Evolutionary conservation across 2,888 invertebrate genomes (phyloP).

Genomic region (Alitta virens): DNA sequence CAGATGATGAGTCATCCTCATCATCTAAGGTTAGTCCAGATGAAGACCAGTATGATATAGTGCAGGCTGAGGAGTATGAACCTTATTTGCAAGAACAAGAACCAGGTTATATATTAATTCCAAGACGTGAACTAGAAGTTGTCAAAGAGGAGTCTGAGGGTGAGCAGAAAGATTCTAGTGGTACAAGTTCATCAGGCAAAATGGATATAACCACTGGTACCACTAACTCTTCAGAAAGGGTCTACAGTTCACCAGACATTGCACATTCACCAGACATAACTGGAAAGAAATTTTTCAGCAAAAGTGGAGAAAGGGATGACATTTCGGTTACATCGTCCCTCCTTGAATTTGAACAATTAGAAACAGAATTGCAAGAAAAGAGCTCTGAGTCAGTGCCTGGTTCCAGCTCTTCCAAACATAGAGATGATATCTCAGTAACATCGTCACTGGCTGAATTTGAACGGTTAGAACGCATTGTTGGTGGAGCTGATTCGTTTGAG

Average conservation of each 20-base stretch:
- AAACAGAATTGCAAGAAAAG: constrained; percentile 28
- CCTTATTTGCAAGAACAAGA: constrained; percentile 59
- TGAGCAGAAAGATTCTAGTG: constrained; percentile 16
- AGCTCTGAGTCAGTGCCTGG: constrained; percentile 13
- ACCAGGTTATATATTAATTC: neutral
- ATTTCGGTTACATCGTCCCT: constrained; percentile 64
- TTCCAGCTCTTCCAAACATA: constrained; percentile 44
- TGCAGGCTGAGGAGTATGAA: constrained; percentile 65
- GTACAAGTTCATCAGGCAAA: constrained; percentile 12
- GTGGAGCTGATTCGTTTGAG: constrained; percentile 64
- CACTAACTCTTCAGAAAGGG: constrained; percentile 36
- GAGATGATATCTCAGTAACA: constrained; percentile 87
- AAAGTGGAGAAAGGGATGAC: constrained; percentile 79
- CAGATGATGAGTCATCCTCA: neutral
- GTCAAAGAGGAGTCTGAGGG: constrained; percentile 19
- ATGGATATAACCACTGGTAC: constrained; percentile 6
- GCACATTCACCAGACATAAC: constrained; percentile 67
- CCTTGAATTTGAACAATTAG: constrained; percentile 31
- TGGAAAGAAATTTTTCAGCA: constrained; percentile 66
- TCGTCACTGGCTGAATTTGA: constrained; percentile 89
- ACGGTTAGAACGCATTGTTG: constrained; percentile 80
- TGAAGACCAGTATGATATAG: constrained; percentile 60
- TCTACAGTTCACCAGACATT: constrained; percentile 75
- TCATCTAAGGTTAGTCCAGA: constrained; percentile 27
- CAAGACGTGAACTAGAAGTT: constrained; percentile 13